Conservation (phyloP, 1,140 invertebrate species). For the Drosophila novamexicana region DNA sequence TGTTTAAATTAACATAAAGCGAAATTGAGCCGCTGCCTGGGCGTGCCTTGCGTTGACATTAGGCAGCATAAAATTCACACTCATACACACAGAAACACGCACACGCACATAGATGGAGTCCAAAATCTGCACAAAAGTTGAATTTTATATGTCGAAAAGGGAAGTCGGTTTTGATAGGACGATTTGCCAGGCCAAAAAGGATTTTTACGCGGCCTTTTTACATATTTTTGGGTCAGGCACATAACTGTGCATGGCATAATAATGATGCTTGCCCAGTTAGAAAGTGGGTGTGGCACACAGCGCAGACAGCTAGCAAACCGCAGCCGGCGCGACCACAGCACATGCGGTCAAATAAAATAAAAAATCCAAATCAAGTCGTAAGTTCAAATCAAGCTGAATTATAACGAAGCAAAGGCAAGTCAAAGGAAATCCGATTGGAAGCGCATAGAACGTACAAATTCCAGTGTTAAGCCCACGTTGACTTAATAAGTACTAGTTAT, state of each 20-base stretch:
- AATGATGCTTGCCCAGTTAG: constrained; percentile 62
- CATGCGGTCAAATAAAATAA: constrained; percentile 55
- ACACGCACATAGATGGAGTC: constrained; percentile 47
- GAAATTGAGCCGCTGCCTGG: constrained; percentile 76
- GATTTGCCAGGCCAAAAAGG: constrained; percentile 58
- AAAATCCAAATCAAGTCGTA: constrained; percentile 55
- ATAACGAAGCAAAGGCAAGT: constrained; percentile 19
- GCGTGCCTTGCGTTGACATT: constrained; percentile 73
- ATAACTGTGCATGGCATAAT: constrained; percentile 82
- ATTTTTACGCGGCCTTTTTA: constrained; percentile 73
- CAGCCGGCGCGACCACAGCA: constrained; percentile 44
- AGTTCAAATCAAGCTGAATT: constrained; percentile 35
- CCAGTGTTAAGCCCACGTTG: neutral
- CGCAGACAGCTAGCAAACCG: constrained; percentile 36
- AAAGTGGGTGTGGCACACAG: constrained; percentile 30
- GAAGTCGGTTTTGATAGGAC: constrained; percentile 34
- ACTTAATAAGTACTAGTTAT: constrained; percentile 7
- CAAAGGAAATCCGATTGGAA: constrained; percentile 65
- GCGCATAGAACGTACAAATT: constrained; percentile 44
- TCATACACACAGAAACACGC: constrained; percentile 27
- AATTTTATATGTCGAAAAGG: constrained; percentile 63
- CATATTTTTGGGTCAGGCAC: constrained; percentile 76
- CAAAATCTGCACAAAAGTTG: constrained; percentile 77
- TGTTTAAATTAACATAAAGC: constrained; percentile 83
- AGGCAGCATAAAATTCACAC: constrained; percentile 54